Evolutionary conservation across 2,888 invertebrate genomes (phyloP).

Genomic region (Aphrophora alni): DNA sequence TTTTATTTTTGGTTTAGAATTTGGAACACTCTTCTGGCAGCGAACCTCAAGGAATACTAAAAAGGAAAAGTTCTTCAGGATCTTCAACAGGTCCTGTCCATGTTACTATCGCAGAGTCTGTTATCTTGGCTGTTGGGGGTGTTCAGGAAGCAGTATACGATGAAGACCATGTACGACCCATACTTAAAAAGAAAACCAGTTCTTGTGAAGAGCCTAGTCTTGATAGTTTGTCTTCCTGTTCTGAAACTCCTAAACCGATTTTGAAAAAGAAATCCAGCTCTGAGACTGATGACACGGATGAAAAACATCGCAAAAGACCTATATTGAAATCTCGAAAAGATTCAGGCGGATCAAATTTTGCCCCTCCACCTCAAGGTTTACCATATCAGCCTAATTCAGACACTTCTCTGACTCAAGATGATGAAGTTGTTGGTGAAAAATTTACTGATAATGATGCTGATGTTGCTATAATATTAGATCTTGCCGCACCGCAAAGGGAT

Average conservation of each 20-base stretch:
- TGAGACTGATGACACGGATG: slow-evolving; percentile 61
- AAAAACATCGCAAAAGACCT: slow-evolving; percentile 74
- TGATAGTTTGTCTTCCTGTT: not conserved
- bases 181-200: slow-evolving; percentile 82
- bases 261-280: slow-evolving; percentile 80
- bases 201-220: slow-evolving; percentile 68
- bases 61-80: slow-evolving; percentile 67
- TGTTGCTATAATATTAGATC: not conserved
- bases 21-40: slow-evolving; percentile 12
- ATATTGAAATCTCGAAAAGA: slow-evolving; percentile 78
- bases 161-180: slow-evolving; percentile 70
- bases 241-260: slow-evolving; percentile 67
- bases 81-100: slow-evolving; percentile 59
- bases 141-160: slow-evolving; percentile 29
- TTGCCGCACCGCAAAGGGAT: not conserved
- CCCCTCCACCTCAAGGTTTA: not conserved
- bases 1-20: slow-evolving; percentile 11
- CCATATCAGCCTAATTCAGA: not conserved
- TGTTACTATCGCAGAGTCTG: slow-evolving; percentile 72
- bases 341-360: slow-evolving; percentile 56
- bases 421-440: not conserved
- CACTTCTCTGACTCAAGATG: not conserved
- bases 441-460: not conserved
- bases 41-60: slow-evolving; percentile 80
- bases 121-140: slow-evolving; percentile 61